Percentiles rank a stretch among this genome's conserved stretches.
phyloP scores from a whole-genome alignment of 2,113 vertebrate genomes.

The Rynchops niger region DNA sequence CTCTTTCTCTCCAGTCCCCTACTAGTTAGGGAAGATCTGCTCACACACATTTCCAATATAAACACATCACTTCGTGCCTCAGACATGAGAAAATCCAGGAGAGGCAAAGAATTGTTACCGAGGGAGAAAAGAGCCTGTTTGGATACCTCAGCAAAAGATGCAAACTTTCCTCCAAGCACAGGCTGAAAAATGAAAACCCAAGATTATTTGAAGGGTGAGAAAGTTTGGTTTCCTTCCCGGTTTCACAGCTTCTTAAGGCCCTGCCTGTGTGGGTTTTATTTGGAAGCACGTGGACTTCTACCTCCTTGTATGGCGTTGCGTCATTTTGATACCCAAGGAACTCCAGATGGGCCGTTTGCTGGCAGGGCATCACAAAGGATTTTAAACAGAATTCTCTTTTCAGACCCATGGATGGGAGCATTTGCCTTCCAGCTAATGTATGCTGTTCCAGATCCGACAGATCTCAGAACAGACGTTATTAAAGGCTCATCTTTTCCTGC shows the following conservation, averaged over 20 bases:
- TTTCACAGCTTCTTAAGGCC: neutral
- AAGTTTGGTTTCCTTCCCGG: neutral
- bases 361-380: neutral
- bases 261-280: neutral
- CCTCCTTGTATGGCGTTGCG: neutral
- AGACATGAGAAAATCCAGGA: neutral
- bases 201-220: neutral
- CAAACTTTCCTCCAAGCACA: neutral
- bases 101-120: neutral
- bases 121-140: neutral
- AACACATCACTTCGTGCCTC: neutral
- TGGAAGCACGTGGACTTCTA: neutral
- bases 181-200: neutral
- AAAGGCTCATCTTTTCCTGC: neutral
- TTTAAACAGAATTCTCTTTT: neutral
- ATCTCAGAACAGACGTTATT: conserved; percentile 26
- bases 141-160: neutral
- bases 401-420: neutral
- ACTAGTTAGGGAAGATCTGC: neutral
- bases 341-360: neutral
- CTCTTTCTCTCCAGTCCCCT: neutral
- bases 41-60: neutral
- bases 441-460: conserved; percentile 2
- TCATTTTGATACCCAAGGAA: neutral
- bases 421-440: conserved; percentile 30